Evolutionary conservation across 2,888 invertebrate genomes (phyloP).

Genomic region (Polymixis lichenea): DNA sequence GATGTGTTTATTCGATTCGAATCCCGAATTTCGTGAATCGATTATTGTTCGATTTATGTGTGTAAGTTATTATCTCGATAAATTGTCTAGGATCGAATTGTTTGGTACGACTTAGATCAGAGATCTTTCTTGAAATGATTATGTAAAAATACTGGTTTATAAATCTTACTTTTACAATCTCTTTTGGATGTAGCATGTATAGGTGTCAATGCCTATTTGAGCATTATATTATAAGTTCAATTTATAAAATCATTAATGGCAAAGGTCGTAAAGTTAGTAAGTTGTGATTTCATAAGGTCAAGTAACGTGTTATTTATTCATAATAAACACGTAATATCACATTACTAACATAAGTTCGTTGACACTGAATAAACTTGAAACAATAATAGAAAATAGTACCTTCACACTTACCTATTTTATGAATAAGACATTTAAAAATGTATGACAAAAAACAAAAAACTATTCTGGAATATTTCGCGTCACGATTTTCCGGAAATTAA

Average conservation of each 20-base stretch:
- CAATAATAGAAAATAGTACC: not conserved
- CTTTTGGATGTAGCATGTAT: not conserved
- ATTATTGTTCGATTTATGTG: conserved; percentile 55
- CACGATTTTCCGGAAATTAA: not conserved
- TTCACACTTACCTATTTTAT: not conserved
- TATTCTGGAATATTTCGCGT: not conserved
- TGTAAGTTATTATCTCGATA: conserved; percentile 38
- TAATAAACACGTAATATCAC: conserved; percentile 18
- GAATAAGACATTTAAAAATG: not conserved
- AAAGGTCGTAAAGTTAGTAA: conserved; percentile 11
- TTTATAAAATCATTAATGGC: not conserved
- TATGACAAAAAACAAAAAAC: not conserved
- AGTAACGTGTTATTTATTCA: conserved; percentile 8
- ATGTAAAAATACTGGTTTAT: conserved; percentile 31
- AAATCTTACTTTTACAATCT: conserved; percentile 35
- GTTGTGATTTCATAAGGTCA: conserved; percentile 25
- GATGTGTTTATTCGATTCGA: conserved; percentile 54
- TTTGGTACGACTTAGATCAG: conserved; percentile 17
- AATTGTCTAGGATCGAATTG: conserved; percentile 22
- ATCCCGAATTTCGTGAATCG: conserved; percentile 49
- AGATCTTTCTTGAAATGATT: conserved; percentile 31
- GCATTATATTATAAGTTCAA: no score
- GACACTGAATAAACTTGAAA: conserved; percentile 22
- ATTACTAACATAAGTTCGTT: conserved; percentile 36
- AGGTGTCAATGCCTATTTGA: not conserved